phyloP scores from a whole-genome alignment of 2,113 vertebrate species.

The Psettodes erumei region DNA sequence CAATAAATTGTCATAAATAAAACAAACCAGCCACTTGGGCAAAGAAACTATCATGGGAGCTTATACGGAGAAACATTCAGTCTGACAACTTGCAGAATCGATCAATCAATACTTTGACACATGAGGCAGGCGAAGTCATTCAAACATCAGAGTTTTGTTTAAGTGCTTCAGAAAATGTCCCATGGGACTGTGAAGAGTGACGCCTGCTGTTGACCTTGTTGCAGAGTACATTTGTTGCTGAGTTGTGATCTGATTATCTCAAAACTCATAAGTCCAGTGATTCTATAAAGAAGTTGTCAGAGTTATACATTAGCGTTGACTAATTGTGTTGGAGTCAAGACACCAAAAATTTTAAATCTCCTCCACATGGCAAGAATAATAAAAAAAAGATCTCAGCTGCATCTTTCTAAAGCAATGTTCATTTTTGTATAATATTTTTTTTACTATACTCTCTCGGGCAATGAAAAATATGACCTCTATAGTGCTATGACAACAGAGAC shows the following conservation, averaged over 20 bases:
- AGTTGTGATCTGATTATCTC: constrained; percentile 21
- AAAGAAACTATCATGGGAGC: neutral
- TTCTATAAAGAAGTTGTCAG: constrained; percentile 48
- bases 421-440: neutral
- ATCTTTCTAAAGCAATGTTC: neutral
- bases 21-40: constrained; percentile 9
- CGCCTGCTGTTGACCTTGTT: constrained; percentile 20
- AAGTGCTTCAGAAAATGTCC: constrained; percentile 3
- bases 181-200: constrained; percentile 8
- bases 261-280: constrained; percentile 25
- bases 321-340: constrained; percentile 5
- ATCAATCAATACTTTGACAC: no score
- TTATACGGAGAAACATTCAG: neutral
- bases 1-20: neutral
- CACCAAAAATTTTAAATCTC: constrained; percentile 11
- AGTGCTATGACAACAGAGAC: neutral
- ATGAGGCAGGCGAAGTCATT: neutral
- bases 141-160: neutral
- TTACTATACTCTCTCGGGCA: neutral
- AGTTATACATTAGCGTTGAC: constrained; percentile 34
- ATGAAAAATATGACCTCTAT: neutral
- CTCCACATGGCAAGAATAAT: neutral
- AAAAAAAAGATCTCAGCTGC: neutral
- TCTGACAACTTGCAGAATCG: neutral
- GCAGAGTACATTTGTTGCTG: constrained; percentile 6